Conservation (phyloP, 2,888 invertebrate genomes). For the Chymomyza amoena region DNA sequence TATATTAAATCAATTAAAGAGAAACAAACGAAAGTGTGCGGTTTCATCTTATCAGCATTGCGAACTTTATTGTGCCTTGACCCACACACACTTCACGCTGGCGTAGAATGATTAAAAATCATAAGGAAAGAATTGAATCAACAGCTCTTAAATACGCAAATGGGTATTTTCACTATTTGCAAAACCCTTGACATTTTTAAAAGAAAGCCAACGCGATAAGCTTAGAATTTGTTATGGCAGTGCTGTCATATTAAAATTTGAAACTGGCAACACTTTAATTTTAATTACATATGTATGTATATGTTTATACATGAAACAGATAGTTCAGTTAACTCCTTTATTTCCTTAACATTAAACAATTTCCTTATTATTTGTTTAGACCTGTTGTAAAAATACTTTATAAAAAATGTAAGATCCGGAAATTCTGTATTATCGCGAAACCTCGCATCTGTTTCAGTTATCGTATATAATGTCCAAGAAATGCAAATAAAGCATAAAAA, state of each 20-base stretch:
- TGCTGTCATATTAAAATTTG: too few relatives aligned
- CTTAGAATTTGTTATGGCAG: too few relatives aligned
- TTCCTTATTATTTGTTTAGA: too few relatives aligned
- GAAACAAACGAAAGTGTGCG: conserved; percentile 14
- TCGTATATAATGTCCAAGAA: neutral
- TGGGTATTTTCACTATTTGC: neutral
- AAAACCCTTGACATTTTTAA: neutral
- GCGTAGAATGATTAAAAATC: neutral
- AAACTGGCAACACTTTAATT: too few relatives aligned
- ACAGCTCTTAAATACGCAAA: neutral
- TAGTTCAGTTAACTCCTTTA: too few relatives aligned
- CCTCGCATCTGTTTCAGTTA: neutral
- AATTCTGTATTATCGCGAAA: neutral
- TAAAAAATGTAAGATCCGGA: too few relatives aligned
- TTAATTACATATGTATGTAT: too few relatives aligned
- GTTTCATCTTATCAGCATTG: conserved; percentile 53
- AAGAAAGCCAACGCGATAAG: neutral
- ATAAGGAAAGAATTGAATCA: neutral
- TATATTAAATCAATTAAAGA: conserved; percentile 42
- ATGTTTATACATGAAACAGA: too few relatives aligned
- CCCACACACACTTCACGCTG: conserved; percentile 29
- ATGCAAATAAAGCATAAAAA: neutral
- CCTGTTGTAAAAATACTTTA: too few relatives aligned
- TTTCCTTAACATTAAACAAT: too few relatives aligned
- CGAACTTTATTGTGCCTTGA: conserved; percentile 55